These are phyloP conservation scores for Dynastes grantii DNA, from an alignment of 2,888 invertebrate genomes.

Conservation along the genomic window DNA sequence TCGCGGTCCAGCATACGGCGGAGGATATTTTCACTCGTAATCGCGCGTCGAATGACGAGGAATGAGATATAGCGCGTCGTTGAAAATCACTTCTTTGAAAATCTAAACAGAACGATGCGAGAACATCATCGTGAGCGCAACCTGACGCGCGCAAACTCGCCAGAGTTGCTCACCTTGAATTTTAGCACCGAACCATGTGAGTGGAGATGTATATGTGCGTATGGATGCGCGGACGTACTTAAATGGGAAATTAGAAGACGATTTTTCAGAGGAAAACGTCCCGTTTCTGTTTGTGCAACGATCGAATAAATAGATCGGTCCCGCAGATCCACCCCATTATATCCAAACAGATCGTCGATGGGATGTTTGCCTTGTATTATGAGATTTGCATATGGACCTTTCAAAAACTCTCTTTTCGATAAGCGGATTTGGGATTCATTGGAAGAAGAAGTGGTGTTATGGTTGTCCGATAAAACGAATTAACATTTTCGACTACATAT, in stretches of 20 bases:
- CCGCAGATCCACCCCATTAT: neutral
- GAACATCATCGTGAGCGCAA: neutral
- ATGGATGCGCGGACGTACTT: conserved; percentile 5
- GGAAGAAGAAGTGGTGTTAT: neutral
- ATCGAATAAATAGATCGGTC: conserved; percentile 29
- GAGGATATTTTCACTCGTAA: neutral
- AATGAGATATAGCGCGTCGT: conserved; percentile 16
- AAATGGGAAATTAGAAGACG: conserved; percentile 22
- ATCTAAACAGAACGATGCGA: conserved; percentile 26
- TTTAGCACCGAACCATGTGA: neutral
- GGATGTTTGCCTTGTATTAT: conserved; percentile 27
- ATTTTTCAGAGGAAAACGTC: conserved; percentile 14
- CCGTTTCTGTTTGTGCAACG: conserved; percentile 30
- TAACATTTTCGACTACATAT: too few species aligned
- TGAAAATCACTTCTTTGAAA: conserved; percentile 35
- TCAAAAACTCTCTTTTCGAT: neutral
- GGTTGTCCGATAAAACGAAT: too few species aligned
- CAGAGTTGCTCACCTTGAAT: conserved; percentile 27
- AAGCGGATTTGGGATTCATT: neutral
- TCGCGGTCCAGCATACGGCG: conserved; percentile 5
- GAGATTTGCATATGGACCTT: conserved; percentile 10
- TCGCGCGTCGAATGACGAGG: conserved; percentile 11
- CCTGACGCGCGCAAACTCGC: conserved; percentile 11
- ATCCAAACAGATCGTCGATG: conserved; percentile 17
- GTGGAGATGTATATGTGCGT: neutral